Base-by-base conservation (phyloP, 2,113 vertebrate genomes). In the Candoia aspera region DNA sequence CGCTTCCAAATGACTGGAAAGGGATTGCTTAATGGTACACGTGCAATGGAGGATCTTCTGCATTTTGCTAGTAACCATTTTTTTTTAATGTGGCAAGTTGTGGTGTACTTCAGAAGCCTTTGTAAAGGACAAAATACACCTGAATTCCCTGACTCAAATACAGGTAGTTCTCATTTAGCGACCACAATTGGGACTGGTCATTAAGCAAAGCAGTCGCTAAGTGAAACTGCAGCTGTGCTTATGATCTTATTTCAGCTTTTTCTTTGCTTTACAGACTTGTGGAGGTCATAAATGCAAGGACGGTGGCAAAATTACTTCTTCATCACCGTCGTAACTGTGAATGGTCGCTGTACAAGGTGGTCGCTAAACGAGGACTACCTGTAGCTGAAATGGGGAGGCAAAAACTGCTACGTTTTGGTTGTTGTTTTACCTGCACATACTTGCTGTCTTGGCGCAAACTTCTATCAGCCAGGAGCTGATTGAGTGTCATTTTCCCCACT, bases 381-480 rank as follows among this genome's bases (percentile, higher is more conserved):
- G 42, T 42, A 49, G 49, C 49, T 49, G 53, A 19, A 86, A 83
- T 54, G 6, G 42, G 1, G 24, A 11, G 19, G 57, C 10, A 49
- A 1, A 29, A 8, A 64, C 17, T 64, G 6, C 4, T 3, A 29
- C 4, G 2, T 19, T 60, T 59, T 59, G 6, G 8, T 37, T 33
- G 17, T 10, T 62, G 21, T 15, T 2, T 17, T 95, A 98, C 97
- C 97, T 98, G 97, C 33, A 95, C 97, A 0, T 97, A 97, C 33
- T 87, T 96, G 91, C 97, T 98, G 93, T 96, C 97, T 0, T n/a
- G 94, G 93, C 90, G 96, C 93, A 97, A 83, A 0, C 3, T 91
- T 46, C 91, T 86, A 0, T 97, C 95, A 0, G 89, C 95, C 83
- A 98, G 96, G 83, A 98, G 93, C 19, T 97, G 95, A 0, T 97